Base-by-base conservation (phyloP, 1,140 invertebrate genomes). In the Drosophila asahinai region DNA sequence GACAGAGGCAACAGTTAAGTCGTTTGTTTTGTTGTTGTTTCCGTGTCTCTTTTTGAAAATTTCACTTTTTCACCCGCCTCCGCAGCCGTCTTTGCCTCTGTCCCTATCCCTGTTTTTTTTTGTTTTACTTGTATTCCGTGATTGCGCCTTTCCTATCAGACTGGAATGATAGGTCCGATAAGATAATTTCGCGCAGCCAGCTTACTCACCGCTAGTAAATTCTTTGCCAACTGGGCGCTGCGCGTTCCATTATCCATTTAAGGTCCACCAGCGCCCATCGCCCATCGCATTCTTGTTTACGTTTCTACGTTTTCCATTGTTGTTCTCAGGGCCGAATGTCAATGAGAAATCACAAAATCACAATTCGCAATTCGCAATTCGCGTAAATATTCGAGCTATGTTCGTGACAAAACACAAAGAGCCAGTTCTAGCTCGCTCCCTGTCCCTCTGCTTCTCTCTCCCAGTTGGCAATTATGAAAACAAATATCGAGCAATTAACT, bases 341-440 rank as follows among this genome's bases (percentile, higher is more conserved):
- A 80, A 71, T 83, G 76, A 76, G 77, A 83, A 83, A 83, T 76
- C 80, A 42, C 38, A 61, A 75, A 33, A 22, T 2, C 2, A 22
- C 19, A 22, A 22, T 1, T 22, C 19, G 2, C 58, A 61, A 38
- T 12, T 42, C 36, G 22, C 33, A 22, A 42, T n/a, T 36, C 49
- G 57, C 45, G 45, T 42, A 61, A 57, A 59, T 60, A 55, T 55
- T 47, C 36, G 51, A 60, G 47, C 47, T 15, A 19, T 64, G 12
- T 57, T 74, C 81, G 77, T 84, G 77, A 77, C 83, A 83, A 83
- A 79, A 76, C 70, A 75, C 70, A 84, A 83, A 75, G 57, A 61
- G 58, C 63, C n/a, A 12, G 9, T 48, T 42, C 51, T 42, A 25
- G 57, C 22, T 25, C 15, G 8, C 48, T 14, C 9, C 25, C 30